Percentiles rank a stretch among this genome's conserved stretches.
These are phyloP conservation scores for Anomalospiza imberbis DNA, from an alignment of 2,797 vertebrate genomes.

Conservation along the genomic window DNA sequence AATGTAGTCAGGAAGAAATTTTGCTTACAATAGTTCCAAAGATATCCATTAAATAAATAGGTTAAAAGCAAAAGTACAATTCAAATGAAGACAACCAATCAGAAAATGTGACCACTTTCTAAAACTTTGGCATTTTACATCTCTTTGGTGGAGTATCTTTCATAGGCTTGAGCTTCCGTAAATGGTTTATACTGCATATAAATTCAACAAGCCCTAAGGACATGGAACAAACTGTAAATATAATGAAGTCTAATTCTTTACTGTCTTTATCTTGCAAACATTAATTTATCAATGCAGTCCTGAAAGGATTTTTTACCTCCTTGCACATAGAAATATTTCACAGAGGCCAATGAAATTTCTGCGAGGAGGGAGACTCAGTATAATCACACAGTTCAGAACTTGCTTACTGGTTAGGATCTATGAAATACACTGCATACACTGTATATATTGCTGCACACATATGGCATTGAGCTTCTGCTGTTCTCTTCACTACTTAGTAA, in stretches of 20 bases:
- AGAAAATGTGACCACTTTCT: background rate
- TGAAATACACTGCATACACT: background rate
- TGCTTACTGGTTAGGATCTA: background rate
- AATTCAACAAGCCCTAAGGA: background rate
- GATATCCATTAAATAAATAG: background rate
- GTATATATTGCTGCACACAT: background rate
- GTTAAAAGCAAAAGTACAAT: background rate
- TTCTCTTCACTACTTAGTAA: background rate
- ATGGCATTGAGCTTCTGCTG: background rate
- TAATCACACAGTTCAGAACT: background rate
- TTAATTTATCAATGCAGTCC: background rate
- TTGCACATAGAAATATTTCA: background rate
- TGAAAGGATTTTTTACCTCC: background rate
- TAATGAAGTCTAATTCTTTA: background rate
- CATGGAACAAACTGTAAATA: background rate
- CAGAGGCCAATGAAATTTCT: background rate
- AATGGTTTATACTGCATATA: background rate
- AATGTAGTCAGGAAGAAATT: background rate
- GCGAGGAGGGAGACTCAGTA: background rate
- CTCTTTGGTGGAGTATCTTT: background rate
- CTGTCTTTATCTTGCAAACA: background rate
- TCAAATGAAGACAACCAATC: background rate
- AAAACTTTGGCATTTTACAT: background rate
- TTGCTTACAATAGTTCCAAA: background rate
- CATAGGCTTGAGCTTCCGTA: background rate